Conservation (phyloP, 2,113 vertebrate genomes). For the Ictidomys tridecemlineatus region DNA sequence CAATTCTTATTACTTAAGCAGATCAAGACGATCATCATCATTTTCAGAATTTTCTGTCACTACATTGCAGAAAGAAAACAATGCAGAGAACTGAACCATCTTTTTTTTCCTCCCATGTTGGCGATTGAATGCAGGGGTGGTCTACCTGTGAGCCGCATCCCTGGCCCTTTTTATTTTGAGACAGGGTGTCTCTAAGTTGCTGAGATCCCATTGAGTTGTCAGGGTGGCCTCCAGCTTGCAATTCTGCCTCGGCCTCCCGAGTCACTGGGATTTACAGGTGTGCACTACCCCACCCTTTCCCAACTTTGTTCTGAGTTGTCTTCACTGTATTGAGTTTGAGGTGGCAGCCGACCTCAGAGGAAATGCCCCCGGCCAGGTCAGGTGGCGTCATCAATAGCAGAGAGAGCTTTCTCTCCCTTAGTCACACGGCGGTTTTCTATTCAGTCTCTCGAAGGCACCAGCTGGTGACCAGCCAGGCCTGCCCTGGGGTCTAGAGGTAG, state of each 20-base stretch:
- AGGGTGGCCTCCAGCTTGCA: too few species aligned
- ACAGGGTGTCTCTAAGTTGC: too few species aligned
- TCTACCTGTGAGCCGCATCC: not conserved
- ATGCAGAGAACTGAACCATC: not conserved
- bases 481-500: not conserved
- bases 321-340: not conserved
- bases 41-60: constrained; percentile 18
- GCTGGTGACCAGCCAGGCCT: not conserved
- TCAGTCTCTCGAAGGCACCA: not conserved
- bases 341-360: not conserved
- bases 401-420: not conserved
- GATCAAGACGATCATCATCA: not conserved
- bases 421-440: not conserved
- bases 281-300: not conserved
- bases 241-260: not conserved
- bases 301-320: not conserved
- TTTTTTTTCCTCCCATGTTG: not conserved
- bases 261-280: not conserved
- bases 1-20: constrained; percentile 22
- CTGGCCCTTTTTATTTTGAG: not conserved
- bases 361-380: not conserved
- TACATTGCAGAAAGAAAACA: not conserved
- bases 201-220: too few species aligned
- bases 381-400: not conserved
- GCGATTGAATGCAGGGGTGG: not conserved